Percentiles rank a stretch among this genome's conserved stretches.
phyloP scores from a whole-genome alignment of 2,888 invertebrate species.

The Epirrhoe alternata region DNA sequence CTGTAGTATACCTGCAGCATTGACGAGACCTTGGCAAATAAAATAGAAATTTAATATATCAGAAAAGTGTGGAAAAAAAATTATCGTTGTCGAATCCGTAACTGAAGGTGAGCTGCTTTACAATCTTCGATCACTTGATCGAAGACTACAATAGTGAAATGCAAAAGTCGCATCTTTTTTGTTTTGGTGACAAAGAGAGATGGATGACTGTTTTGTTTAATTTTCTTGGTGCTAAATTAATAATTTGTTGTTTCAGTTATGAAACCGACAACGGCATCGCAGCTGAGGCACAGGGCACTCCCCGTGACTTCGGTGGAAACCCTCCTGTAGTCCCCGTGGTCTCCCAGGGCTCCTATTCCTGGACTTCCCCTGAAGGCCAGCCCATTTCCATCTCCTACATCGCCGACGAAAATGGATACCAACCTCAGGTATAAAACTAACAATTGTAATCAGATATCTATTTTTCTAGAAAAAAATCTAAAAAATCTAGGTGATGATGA shows the following conservation, averaged over 20 bases:
- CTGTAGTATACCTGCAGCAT: conserved; percentile 16
- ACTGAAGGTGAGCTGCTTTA: not conserved
- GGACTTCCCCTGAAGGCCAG: conserved; percentile 87
- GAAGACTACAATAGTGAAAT: not conserved
- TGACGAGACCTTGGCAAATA: conserved; percentile 26
- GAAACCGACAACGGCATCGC: conserved; percentile 87
- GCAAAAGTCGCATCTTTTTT: not conserved
- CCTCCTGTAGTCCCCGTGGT: conserved; percentile 68
- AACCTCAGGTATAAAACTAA: conserved; percentile 77
- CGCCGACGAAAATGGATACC: conserved; percentile 90
- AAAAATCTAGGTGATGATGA: no score
- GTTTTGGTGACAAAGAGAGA: not conserved
- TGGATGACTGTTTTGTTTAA: no score
- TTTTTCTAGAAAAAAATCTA: not conserved
- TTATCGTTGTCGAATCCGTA: not conserved
- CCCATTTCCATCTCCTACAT: conserved; percentile 84
- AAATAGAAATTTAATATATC: conserved; percentile 9
- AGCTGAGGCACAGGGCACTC: conserved; percentile 84
- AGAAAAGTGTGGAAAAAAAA: conserved; percentile 9
- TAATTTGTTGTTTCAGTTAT: conserved; percentile 62
- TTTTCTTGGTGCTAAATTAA: no score
- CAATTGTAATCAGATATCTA: not conserved
- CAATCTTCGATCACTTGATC: no score
- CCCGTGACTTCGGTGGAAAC: conserved; percentile 80
- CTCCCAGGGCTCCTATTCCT: conserved; percentile 82